A percentile compares a stretch with the other conserved stretches of the same genome.
Conservation (phyloP, 2,113 vertebrate species). For the Ceyx margarethae region DNA sequence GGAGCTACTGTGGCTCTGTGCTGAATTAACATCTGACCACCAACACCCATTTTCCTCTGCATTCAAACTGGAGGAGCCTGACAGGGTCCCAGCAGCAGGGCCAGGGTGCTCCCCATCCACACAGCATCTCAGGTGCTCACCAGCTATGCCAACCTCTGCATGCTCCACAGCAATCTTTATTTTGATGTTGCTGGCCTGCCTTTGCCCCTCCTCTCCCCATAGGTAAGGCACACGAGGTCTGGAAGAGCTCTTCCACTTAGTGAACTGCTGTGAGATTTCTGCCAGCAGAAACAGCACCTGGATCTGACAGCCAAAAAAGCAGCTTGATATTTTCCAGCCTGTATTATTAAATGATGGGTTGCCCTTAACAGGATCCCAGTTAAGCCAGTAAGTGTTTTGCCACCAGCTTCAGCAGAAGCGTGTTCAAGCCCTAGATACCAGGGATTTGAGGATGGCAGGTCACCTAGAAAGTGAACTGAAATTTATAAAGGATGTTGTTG, state of each 20-base stretch:
- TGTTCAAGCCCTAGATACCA: not conserved
- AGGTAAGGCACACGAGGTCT: not conserved
- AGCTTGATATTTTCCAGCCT: not conserved
- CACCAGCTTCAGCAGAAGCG: not conserved
- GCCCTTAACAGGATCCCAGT: not conserved
- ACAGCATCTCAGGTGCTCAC: accelerated
- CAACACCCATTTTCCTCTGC: not conserved
- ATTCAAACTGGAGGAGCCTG: not conserved
- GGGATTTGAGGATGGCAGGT: not conserved
- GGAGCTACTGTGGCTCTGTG: not conserved
- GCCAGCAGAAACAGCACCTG: not conserved
- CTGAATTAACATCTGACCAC: not conserved
- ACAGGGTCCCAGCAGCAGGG: not conserved
- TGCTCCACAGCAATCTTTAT: not conserved
- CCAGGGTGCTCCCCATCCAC: not conserved
- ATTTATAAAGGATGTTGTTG: not conserved
- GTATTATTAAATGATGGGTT: not conserved
- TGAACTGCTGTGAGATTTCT: not conserved
- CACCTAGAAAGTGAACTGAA: not conserved
- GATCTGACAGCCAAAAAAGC: not conserved
- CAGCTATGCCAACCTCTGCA: not conserved
- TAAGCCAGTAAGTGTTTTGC: slow-evolving; percentile 8
- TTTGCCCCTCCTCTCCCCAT: not conserved
- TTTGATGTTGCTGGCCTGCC: not conserved
- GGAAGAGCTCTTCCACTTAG: not conserved